Evolutionary conservation across 2,797 vertebrate species (phyloP).

Genomic region (Anguilla marmorata): DNA sequence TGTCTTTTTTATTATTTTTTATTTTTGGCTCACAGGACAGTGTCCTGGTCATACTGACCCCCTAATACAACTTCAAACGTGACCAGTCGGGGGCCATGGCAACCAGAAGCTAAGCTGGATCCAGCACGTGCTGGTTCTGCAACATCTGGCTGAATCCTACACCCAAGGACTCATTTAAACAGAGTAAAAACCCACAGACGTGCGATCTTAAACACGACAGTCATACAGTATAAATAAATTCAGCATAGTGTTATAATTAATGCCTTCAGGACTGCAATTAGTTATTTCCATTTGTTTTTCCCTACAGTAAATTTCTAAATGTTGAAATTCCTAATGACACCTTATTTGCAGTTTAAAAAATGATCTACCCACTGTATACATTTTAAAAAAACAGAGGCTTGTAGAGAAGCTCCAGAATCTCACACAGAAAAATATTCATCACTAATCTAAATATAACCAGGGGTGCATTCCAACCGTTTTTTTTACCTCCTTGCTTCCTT

Average conservation of each 20-base stretch:
- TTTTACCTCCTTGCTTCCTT: no score
- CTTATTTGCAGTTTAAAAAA: background rate
- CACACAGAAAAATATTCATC: background rate
- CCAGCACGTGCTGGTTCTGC: background rate
- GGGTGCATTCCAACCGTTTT: background rate
- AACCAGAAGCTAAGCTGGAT: background rate
- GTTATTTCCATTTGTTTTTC: background rate
- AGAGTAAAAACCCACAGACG: background rate
- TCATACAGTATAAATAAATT: background rate
- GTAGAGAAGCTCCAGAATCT: background rate
- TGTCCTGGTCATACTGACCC: background rate
- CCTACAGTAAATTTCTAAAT: background rate
- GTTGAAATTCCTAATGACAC: background rate
- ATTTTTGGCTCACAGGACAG: background rate
- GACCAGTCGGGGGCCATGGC: background rate
- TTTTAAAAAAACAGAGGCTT: background rate
- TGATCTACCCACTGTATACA: background rate
- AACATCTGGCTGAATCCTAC: background rate
- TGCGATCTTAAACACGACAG: background rate
- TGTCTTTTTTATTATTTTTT: background rate
- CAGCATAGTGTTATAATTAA: background rate
- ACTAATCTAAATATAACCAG: background rate
- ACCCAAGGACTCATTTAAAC: background rate
- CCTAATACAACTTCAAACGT: conserved; percentile 11
- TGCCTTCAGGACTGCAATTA: background rate